Evolutionary conservation across 2,797 vertebrate genomes (phyloP).

Genomic region (Cossypha dichroa): DNA sequence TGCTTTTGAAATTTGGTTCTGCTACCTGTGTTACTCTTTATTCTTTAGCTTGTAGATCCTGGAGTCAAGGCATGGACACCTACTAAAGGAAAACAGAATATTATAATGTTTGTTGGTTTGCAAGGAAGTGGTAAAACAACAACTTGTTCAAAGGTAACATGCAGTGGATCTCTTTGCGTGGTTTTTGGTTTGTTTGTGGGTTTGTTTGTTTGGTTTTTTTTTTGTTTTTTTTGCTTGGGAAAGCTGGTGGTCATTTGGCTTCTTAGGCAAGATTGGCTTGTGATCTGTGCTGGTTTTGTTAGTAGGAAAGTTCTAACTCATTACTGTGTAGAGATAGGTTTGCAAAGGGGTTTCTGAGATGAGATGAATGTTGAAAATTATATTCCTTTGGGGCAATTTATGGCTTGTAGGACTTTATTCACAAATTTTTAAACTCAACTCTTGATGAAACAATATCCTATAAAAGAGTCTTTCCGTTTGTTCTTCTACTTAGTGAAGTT

Average conservation of each 20-base stretch:
- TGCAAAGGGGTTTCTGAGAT: background rate
- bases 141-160: slow-evolving; percentile 94
- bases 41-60: slow-evolving; percentile 91
- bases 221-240: background rate
- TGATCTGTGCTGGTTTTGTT: background rate
- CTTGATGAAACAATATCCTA: background rate
- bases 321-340: background rate
- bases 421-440: background rate
- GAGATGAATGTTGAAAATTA: background rate
- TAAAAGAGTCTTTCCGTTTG: background rate
- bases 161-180: background rate
- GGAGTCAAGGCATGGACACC: slow-evolving; percentile 99
- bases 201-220: no score
- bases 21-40: background rate
- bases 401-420: background rate
- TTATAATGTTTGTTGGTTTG: slow-evolving; percentile 98
- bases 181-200: background rate
- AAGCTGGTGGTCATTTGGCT: background rate
- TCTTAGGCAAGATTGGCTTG: background rate
- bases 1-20: slow-evolving; percentile 15
- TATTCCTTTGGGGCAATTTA: background rate
- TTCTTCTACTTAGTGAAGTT: background rate
- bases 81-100: slow-evolving; percentile 97
- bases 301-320: background rate
- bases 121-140: slow-evolving; percentile 98